Conservation (phyloP, 2,888 invertebrate genomes). For the Drosophila bunnanda region DNA sequence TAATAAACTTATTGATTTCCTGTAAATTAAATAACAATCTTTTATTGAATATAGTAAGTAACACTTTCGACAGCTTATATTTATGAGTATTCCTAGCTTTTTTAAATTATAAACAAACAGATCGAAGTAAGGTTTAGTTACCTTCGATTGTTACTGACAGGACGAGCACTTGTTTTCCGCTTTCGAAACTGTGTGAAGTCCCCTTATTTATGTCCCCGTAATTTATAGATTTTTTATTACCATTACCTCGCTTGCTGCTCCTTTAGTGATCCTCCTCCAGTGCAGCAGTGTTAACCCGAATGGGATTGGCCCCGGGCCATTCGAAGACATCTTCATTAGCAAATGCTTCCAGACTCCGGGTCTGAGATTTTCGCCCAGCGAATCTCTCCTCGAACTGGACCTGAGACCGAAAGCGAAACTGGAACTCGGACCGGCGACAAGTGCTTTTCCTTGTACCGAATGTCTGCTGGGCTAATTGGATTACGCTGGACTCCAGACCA, state of each 20-base stretch:
- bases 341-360: conserved; percentile 41
- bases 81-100: too few species aligned
- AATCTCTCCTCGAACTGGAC: not conserved
- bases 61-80: not conserved
- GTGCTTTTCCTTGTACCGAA: conserved; percentile 82
- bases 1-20: too few species aligned
- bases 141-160: conserved; percentile 2
- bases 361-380: conserved; percentile 7
- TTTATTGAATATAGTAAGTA: not conserved
- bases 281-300: conserved; percentile 25
- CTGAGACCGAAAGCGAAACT: conserved; percentile 4
- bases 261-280: conserved; percentile 57
- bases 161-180: conserved; percentile 12
- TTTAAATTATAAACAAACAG: not conserved
- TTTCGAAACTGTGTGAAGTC: conserved; percentile 42
- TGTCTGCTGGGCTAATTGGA: conserved; percentile 82
- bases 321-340: conserved; percentile 75
- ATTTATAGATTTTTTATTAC: conserved; percentile 72
- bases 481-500: conserved; percentile 55
- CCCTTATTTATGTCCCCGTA: conserved; percentile 63
- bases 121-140: not conserved
- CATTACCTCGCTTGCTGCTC: conserved; percentile 21
- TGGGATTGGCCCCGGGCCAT: conserved; percentile 47
- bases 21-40: not conserved
- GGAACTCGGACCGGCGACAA: conserved; percentile 65